Evolutionary conservation across 2,113 vertebrate species (phyloP).

Genomic region (Herpailurus yagouaroundi): DNA sequence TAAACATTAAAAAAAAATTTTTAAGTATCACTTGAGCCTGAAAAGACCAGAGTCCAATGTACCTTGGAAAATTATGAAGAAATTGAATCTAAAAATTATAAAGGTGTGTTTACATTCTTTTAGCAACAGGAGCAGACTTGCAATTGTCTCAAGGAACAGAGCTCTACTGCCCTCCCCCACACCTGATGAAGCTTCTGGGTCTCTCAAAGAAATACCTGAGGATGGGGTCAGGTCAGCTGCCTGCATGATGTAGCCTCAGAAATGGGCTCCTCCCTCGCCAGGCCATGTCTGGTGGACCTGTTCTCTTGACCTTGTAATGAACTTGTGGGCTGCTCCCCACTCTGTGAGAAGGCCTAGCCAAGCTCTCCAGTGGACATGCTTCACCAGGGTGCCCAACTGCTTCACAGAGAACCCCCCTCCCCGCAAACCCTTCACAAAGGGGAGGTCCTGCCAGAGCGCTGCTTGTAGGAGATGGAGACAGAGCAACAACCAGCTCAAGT

Average conservation of each 20-base stretch:
- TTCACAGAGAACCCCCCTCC: not conserved
- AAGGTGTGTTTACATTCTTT: not conserved
- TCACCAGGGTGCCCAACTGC: fast-evolving
- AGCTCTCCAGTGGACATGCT: not conserved
- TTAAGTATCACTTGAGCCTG: not conserved
- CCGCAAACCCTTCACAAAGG: too few relatives aligned
- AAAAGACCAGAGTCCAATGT: not conserved
- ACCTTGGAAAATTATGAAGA: not conserved
- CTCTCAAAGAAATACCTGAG: not conserved
- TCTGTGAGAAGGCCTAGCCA: not conserved
- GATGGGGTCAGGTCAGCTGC: not conserved
- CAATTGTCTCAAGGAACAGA: not conserved
- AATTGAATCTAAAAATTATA: not conserved
- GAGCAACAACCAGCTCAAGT: not conserved
- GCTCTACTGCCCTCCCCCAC: not conserved
- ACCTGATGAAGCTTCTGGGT: not conserved
- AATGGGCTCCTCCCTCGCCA: too few relatives aligned
- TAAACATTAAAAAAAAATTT: not conserved
- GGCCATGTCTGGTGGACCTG: not conserved
- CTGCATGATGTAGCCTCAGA: not conserved
- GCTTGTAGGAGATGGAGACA: not conserved
- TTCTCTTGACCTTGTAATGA: not conserved
- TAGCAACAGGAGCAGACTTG: not conserved
- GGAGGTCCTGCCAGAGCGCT: not conserved
- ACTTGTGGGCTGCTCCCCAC: not conserved